A percentile compares a stretch with the other conserved stretches of the same genome.
Conservation (phyloP, 2,113 vertebrate genomes). For the Tor tambroides region DNA sequence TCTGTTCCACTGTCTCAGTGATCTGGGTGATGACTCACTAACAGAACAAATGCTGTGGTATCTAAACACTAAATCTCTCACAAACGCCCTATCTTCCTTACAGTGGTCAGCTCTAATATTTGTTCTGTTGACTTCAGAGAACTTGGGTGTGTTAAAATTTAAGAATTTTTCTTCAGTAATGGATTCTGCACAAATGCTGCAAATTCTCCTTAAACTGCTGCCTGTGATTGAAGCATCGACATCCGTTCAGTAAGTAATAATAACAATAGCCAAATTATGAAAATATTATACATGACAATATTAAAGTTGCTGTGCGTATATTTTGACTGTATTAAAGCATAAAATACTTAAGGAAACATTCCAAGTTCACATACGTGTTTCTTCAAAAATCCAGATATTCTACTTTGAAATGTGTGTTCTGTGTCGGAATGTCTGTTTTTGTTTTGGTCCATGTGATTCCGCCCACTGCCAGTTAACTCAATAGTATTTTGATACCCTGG, state of each 20-base stretch:
- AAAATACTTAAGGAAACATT: no score
- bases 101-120: constrained; percentile 37
- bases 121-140: constrained; percentile 46
- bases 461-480: no score
- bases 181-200: neutral
- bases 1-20: constrained; percentile 46
- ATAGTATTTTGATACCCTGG: no score
- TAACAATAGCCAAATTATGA: no score
- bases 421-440: no score
- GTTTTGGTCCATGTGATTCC: no score
- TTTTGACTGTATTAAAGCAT: no score
- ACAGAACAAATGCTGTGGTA: neutral
- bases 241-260: neutral
- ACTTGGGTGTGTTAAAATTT: constrained; percentile 26
- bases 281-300: no score
- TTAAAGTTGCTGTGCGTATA: no score
- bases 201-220: neutral
- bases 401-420: no score
- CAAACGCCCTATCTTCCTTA: neutral
- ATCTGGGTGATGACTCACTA: constrained; percentile 26
- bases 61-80: neutral
- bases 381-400: no score
- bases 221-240: neutral
- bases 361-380: no score
- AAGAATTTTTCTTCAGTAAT: neutral